Percentiles rank a stretch among this genome's conserved stretches.
Evolutionary conservation across 37 sponge, comb jelly and placozoan species (phyloP).

Genomic region (Ianthella basta): DNA sequence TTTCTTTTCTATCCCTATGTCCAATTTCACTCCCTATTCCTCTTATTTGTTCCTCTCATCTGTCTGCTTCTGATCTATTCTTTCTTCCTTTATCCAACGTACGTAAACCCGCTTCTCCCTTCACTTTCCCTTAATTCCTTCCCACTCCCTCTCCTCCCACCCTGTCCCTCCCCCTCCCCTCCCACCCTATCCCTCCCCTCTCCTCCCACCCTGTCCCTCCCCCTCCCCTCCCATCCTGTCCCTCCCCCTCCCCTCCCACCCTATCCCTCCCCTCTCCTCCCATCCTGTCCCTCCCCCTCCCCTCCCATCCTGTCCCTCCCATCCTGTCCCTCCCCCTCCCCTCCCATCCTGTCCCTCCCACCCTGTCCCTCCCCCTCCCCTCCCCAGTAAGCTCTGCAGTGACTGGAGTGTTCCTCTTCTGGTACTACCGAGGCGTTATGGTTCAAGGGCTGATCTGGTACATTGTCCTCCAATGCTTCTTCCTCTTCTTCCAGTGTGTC

Average conservation of each 20-base stretch:
- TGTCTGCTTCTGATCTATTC: not conserved
- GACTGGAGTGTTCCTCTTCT: conserved; percentile 48
- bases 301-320: not conserved
- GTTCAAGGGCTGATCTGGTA: conserved; percentile 62
- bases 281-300: conserved; percentile 1
- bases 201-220: not conserved
- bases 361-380: not conserved
- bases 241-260: conserved; percentile 8
- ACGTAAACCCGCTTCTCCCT: not conserved
- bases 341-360: conserved; percentile 31
- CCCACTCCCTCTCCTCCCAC: too few relatives aligned
- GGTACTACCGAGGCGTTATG: conserved; percentile 64
- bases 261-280: conserved; percentile 20
- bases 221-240: not conserved
- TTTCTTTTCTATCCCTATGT: not conserved
- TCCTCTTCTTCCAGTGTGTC: conserved; percentile 75
- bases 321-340: conserved; percentile 29
- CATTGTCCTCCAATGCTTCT: conserved; percentile 68
- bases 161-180: not conserved
- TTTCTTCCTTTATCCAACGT: not conserved
- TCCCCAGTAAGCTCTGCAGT: conserved; percentile 39
- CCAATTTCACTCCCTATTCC: not conserved
- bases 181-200: not conserved
- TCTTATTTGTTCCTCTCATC: not conserved
- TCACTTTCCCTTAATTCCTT: not conserved